phyloP scores from a whole-genome alignment of 2,888 invertebrate species.

The Acleris sparsana region DNA sequence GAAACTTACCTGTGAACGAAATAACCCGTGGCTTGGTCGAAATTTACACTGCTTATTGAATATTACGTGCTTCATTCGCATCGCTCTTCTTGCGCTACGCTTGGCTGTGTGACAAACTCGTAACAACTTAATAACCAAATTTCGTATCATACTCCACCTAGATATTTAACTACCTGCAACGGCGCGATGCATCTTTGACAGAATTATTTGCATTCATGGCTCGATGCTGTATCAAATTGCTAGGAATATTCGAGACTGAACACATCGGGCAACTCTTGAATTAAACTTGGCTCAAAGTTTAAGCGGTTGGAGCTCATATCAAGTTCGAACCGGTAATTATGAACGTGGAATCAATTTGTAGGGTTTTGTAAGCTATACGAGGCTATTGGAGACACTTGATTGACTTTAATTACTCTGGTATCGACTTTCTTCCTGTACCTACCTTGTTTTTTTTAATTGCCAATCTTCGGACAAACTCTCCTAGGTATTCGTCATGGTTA shows the following conservation, averaged over 20 bases:
- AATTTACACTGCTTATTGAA: too few relatives aligned
- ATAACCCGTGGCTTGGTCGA: too few relatives aligned
- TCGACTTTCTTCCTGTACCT: too few relatives aligned
- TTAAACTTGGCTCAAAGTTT: constrained; percentile 18
- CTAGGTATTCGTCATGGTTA: too few relatives aligned
- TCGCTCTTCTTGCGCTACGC: too few relatives aligned
- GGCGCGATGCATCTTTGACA: constrained; percentile 14
- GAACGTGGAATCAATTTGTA: neutral
- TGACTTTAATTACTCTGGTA: neutral
- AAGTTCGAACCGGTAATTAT: constrained; percentile 4
- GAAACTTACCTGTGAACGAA: too few relatives aligned
- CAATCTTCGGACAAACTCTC: too few relatives aligned
- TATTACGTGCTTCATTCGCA: too few relatives aligned
- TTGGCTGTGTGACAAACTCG: too few relatives aligned
- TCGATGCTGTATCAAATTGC: constrained; percentile 24
- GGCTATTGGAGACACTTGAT: neutral
- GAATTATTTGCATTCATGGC: constrained; percentile 21
- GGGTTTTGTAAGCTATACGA: neutral
- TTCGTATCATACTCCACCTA: neutral
- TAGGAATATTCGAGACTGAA: constrained; percentile 11
- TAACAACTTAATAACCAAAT: neutral
- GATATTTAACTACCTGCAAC: constrained; percentile 2
- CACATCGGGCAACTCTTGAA: neutral
- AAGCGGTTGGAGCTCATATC: constrained; percentile 13
- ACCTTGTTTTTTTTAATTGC: too few relatives aligned